Evolutionary conservation across 2,113 vertebrate species (phyloP).

Genomic region (Crotalus helleri): DNA sequence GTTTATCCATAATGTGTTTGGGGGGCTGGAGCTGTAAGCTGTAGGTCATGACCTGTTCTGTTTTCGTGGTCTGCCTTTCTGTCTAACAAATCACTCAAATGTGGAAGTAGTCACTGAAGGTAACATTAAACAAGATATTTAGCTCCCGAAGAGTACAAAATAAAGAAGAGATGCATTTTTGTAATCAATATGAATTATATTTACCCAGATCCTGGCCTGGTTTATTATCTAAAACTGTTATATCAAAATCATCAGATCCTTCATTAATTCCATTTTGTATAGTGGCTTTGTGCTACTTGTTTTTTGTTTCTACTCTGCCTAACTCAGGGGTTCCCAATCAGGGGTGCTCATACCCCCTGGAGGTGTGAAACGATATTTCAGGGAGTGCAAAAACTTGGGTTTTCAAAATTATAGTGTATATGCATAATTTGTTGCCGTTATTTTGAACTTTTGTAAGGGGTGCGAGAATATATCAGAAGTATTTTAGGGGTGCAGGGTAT

Average conservation of each 20-base stretch:
- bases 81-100: neutral
- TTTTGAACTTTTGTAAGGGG: no score
- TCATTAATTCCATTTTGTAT: neutral
- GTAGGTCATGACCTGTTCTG: neutral
- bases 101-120: neutral
- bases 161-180: neutral
- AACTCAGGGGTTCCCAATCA: no score
- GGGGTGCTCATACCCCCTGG: no score
- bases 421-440: no score
- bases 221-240: neutral
- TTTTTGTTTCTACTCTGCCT: neutral
- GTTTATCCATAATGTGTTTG: neutral
- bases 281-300: neutral
- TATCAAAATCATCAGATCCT: neutral
- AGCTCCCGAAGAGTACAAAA: neutral
- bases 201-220: neutral
- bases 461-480: no score
- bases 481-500: no score
- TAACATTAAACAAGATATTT: neutral
- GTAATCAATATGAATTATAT: neutral
- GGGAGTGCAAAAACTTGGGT: no score
- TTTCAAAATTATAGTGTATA: no score
- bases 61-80: neutral
- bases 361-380: no score
- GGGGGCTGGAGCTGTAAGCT: neutral